phyloP scores from a whole-genome alignment of 2,888 invertebrate species.

The Lasioglossum zephyrum region DNA sequence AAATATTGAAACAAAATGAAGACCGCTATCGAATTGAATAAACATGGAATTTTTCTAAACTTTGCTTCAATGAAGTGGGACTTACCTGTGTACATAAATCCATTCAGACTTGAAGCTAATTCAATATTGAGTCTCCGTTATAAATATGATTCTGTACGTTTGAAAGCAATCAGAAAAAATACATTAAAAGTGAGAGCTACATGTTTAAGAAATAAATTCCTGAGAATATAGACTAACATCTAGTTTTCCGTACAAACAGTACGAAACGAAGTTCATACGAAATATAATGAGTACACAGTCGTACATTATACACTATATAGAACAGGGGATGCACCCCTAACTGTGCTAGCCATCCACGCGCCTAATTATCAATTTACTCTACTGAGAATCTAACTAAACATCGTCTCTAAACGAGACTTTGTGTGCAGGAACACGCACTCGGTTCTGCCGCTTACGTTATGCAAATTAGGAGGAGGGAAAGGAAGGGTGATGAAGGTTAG shows the following conservation, averaged over 20 bases:
- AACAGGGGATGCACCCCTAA: background rate
- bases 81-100: too few species aligned
- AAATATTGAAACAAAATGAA: too few species aligned
- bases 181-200: too few species aligned
- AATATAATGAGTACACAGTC: background rate
- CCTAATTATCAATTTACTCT: background rate
- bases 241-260: too few species aligned
- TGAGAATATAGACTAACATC: too few species aligned
- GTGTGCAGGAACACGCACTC: background rate
- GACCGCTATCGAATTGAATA: too few species aligned
- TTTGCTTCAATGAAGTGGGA: too few species aligned
- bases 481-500: background rate
- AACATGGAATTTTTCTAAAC: too few species aligned
- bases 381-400: background rate
- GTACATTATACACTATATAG: background rate
- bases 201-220: background rate
- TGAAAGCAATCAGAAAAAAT: too few species aligned
- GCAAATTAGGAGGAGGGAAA: background rate
- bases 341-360: background rate
- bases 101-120: too few species aligned
- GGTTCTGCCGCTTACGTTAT: background rate
- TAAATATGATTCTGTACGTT: too few species aligned
- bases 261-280: background rate
- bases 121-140: too few species aligned
- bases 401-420: background rate